Conservation (phyloP, 1,140 invertebrate species). For the Lanistes nyassanus region DNA sequence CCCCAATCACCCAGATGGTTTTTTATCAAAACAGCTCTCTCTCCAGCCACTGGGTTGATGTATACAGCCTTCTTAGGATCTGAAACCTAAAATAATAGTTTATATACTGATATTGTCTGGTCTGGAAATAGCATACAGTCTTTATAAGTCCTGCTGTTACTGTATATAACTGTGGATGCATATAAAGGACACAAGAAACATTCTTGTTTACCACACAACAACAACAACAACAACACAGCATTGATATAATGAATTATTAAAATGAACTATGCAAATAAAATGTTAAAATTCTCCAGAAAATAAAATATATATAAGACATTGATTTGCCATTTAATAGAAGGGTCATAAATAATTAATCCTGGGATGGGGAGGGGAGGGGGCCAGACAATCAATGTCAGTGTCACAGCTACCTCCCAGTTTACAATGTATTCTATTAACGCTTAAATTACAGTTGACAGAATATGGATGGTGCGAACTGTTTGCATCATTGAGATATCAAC, state of each 20-base stretch:
- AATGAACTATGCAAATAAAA: not conserved
- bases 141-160: not conserved
- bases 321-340: too few species aligned
- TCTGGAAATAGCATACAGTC: not conserved
- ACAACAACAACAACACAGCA: not conserved
- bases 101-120: not conserved
- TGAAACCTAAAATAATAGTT: conserved; percentile 24
- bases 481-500: too few species aligned
- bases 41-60: conserved; percentile 48
- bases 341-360: too few species aligned
- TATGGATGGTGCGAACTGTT: too few species aligned
- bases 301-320: not conserved
- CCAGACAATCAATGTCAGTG: too few species aligned
- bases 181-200: not conserved
- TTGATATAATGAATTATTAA: not conserved
- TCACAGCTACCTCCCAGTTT: too few species aligned
- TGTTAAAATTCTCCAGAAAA: not conserved
- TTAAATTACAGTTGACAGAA: too few species aligned
- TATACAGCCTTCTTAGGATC: conserved; percentile 38
- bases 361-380: too few species aligned
- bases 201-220: not conserved
- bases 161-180: not conserved
- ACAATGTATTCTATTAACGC: too few species aligned
- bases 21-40: conserved; percentile 64
- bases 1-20: conserved; percentile 62